These are phyloP conservation scores for Acanthiza pusilla DNA, from an alignment of 2,797 vertebrate species.

Conservation along the genomic window DNA sequence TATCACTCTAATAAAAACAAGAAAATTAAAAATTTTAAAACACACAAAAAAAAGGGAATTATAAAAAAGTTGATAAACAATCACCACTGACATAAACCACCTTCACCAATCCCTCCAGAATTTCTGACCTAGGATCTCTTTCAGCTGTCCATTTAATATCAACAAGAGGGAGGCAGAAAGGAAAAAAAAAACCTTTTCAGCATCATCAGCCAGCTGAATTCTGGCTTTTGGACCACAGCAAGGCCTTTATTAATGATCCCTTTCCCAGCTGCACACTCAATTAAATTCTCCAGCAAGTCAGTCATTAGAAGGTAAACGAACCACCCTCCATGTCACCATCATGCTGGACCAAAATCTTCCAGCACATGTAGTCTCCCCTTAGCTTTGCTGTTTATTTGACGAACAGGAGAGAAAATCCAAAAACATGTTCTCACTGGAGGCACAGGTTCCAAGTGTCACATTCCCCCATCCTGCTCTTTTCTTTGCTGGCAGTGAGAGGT, in stretches of 20 bases:
- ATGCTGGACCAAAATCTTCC: neutral
- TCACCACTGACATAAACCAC: neutral
- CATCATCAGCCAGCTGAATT: neutral
- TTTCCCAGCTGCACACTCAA: neutral
- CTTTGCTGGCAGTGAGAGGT: neutral
- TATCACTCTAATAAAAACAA: neutral
- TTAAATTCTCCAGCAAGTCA: conserved; percentile 2
- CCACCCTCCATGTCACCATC: neutral
- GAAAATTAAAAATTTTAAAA: too few relatives aligned
- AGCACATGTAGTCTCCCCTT: neutral
- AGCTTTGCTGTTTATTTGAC: neutral
- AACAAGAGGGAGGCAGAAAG: neutral
- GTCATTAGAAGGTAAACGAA: neutral
- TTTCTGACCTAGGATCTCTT: neutral
- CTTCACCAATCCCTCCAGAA: neutral
- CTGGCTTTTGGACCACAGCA: neutral
- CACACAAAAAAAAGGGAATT: rapidly evolving
- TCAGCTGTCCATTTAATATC: neutral
- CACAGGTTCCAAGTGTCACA: neutral
- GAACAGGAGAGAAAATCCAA: neutral
- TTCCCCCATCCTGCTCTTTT: neutral
- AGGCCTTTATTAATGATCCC: neutral
- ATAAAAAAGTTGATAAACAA: neutral
- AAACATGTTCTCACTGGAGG: neutral
- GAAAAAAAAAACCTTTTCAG: neutral